Percentiles rank a stretch among this genome's conserved stretches.
These are phyloP conservation scores for Colletes gigas DNA, from an alignment of 1,140 invertebrate species.

Conservation along the genomic window DNA sequence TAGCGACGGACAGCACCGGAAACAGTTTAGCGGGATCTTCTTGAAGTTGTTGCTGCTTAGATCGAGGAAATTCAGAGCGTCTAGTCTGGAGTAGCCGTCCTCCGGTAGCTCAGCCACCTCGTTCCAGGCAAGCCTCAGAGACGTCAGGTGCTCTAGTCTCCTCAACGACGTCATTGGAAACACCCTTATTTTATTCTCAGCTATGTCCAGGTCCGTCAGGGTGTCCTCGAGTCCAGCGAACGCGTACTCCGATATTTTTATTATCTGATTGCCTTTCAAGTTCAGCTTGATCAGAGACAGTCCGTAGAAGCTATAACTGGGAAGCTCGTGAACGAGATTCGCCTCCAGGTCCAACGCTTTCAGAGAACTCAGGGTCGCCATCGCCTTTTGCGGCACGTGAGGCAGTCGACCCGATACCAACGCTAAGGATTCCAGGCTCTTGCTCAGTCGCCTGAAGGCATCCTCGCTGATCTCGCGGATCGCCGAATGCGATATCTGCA, in stretches of 20 bases:
- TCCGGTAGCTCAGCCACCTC: slow-evolving; percentile 87
- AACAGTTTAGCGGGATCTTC: slow-evolving; percentile 88
- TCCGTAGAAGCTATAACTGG: slow-evolving; percentile 93
- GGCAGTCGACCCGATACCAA: slow-evolving; percentile 90
- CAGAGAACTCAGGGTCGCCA: slow-evolving; percentile 88
- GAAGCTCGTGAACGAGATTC: slow-evolving; percentile 91
- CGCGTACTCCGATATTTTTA: slow-evolving; percentile 90
- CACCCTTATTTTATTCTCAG: slow-evolving; percentile 90
- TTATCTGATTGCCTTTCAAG: slow-evolving; percentile 90
- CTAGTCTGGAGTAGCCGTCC: slow-evolving; percentile 86
- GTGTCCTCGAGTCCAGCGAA: slow-evolving; percentile 91
- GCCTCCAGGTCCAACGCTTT: slow-evolving; percentile 90
- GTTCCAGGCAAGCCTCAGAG: slow-evolving; percentile 91
- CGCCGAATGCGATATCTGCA: slow-evolving; percentile 91
- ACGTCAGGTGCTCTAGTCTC: slow-evolving; percentile 87
- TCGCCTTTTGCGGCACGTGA: slow-evolving; percentile 90
- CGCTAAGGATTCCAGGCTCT: slow-evolving; percentile 90
- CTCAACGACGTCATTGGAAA: slow-evolving; percentile 91
- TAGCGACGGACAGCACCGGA: slow-evolving; percentile 89
- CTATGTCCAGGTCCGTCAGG: slow-evolving; percentile 90
- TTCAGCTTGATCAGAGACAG: slow-evolving; percentile 90
- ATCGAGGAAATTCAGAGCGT: slow-evolving; percentile 89
- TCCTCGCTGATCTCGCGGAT: slow-evolving; percentile 89
- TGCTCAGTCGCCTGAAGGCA: slow-evolving; percentile 87
- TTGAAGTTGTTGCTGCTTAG: slow-evolving; percentile 93